A percentile compares a stretch with the other conserved stretches of the same genome.
Conservation (phyloP, 2,113 vertebrate genomes). For the Salvator merianae region DNA sequence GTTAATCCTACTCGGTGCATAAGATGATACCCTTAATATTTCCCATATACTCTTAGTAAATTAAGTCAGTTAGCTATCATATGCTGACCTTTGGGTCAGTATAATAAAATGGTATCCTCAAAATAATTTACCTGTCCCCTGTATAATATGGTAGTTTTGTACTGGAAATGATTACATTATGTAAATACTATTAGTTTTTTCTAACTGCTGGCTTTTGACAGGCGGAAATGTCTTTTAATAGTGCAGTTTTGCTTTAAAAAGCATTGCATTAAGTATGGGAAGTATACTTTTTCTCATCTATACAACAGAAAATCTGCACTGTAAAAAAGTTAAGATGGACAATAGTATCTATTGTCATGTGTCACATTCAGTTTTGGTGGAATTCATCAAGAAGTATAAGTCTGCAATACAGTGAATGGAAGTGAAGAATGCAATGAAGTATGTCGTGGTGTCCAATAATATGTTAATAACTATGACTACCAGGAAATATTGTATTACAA, state of each 20-base stretch:
- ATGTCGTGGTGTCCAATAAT: slow-evolving; percentile 3
- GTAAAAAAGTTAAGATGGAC: too few relatives aligned
- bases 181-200: too few relatives aligned
- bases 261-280: too few relatives aligned
- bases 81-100: background rate
- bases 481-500: background rate
- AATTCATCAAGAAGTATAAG: background rate
- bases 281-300: too few relatives aligned
- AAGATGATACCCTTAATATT: slow-evolving; percentile 38
- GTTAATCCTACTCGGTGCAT: slow-evolving; percentile 8
- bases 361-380: slow-evolving; percentile 16
- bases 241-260: too few relatives aligned
- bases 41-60: slow-evolving; percentile 18
- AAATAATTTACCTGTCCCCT: background rate
- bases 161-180: too few relatives aligned
- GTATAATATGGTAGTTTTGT: too few relatives aligned
- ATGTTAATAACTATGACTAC: background rate
- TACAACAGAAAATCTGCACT: too few relatives aligned
- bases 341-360: background rate
- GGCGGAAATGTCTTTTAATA: too few relatives aligned
- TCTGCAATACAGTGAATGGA: background rate
- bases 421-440: slow-evolving; percentile 17
- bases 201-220: too few relatives aligned
- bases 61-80: slow-evolving; percentile 2
- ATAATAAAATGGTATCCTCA: background rate